These are phyloP conservation scores for Lepus americanus DNA, from an alignment of 2,113 vertebrate species.

Conservation along the genomic window DNA sequence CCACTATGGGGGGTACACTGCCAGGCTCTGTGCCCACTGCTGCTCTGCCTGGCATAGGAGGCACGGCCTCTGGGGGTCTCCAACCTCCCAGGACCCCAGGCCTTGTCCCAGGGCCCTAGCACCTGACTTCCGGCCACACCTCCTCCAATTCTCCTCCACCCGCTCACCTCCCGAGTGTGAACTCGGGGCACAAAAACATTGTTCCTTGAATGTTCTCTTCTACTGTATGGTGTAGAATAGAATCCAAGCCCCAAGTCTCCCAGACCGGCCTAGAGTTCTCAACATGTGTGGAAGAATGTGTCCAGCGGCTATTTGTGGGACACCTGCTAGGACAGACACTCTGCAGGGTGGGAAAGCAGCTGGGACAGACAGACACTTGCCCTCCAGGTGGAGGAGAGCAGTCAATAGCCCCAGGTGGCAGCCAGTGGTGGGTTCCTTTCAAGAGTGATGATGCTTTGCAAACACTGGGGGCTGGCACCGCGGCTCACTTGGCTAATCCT, in stretches of 20 bases:
- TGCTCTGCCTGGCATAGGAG: neutral
- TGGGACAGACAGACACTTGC: neutral
- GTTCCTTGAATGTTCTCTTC: neutral
- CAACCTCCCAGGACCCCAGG: neutral
- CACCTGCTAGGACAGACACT: neutral
- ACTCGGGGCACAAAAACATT: neutral
- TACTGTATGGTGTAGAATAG: accelerated
- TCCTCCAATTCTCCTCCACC: too few relatives aligned
- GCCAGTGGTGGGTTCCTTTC: neutral
- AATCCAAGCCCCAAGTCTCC: neutral
- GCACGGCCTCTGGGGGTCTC: neutral
- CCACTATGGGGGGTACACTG: too few relatives aligned
- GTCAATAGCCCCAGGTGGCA: neutral
- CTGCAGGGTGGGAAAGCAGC: too few relatives aligned
- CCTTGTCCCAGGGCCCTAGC: neutral
- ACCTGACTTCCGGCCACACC: neutral
- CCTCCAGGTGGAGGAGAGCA: neutral
- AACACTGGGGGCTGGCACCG: neutral
- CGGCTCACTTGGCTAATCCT: too few relatives aligned
- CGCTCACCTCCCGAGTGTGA: neutral
- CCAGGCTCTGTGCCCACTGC: neutral
- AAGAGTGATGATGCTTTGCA: neutral
- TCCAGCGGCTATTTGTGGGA: neutral
- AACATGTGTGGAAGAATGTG: neutral
- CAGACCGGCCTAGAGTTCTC: neutral